These are phyloP conservation scores for Bombus cullumanus DNA, from an alignment of 1,140 invertebrate species.

Conservation along the genomic window DNA sequence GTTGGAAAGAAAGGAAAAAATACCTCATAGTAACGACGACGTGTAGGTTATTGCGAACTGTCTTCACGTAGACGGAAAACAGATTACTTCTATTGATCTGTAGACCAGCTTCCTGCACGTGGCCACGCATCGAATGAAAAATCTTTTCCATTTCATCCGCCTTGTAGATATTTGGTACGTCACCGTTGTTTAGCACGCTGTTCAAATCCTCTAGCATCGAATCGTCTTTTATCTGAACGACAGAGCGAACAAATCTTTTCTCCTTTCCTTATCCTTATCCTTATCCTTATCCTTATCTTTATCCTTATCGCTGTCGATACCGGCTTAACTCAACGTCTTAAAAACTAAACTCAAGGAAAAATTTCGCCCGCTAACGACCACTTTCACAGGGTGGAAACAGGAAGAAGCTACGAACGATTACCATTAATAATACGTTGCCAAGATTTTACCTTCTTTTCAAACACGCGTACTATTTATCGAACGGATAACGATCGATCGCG, in stretches of 20 bases:
- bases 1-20: not conserved
- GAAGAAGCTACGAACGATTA: not conserved
- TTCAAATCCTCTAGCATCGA: constrained; percentile 88
- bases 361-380: accelerated
- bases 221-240: constrained; percentile 85
- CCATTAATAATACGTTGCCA: not conserved
- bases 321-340: no score
- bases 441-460: not conserved
- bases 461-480: not conserved
- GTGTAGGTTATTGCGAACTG: constrained; percentile 86
- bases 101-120: constrained; percentile 85
- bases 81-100: constrained; percentile 89
- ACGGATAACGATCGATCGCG: not conserved
- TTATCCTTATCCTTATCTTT: no score
- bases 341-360: no score
- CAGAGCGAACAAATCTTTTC: not conserved
- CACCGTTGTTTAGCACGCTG: constrained; percentile 87
- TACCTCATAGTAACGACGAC: constrained; percentile 87
- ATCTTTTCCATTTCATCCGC: constrained; percentile 87
- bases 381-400: not conserved
- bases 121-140: constrained; percentile 85
- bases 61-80: constrained; percentile 86
- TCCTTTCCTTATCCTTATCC: no score
- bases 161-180: constrained; percentile 87
- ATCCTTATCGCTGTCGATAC: no score